Conservation (phyloP, 2,797 vertebrate genomes). For the Loriculus beryllinus region DNA sequence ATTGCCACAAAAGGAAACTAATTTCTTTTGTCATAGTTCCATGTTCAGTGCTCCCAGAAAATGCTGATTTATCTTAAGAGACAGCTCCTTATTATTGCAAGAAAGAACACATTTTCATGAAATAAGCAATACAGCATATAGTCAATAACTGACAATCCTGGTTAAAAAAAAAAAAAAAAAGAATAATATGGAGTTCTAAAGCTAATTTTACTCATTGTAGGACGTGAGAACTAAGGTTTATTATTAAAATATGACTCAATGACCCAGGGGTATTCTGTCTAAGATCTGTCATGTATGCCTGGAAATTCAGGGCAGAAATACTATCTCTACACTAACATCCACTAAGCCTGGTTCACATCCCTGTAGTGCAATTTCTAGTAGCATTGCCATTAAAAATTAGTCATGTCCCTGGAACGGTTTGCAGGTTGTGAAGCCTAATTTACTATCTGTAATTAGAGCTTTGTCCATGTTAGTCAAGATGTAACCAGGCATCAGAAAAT, state of each 20-base stretch:
- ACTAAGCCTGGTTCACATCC: background rate
- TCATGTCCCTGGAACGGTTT: conserved; percentile 15
- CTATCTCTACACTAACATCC: background rate
- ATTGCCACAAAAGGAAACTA: background rate
- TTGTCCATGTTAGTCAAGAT: background rate
- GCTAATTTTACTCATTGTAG: background rate
- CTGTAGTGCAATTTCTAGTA: conserved; percentile 7
- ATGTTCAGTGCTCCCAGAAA: background rate
- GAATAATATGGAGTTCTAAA: background rate
- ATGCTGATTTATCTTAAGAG: background rate
- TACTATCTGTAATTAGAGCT: conserved; percentile 47
- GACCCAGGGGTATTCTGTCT: background rate
- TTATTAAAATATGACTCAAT: conserved; percentile 26
- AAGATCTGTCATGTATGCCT: background rate
- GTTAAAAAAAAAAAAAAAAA: background rate
- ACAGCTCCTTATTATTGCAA: background rate
- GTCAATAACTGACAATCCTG: background rate
- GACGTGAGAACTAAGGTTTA: background rate
- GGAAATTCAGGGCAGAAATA: conserved; percentile 25
- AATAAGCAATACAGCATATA: background rate
- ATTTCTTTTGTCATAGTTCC: background rate
- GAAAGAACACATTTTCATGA: background rate
- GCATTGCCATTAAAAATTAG: conserved; percentile 6
- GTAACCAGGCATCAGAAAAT: background rate
- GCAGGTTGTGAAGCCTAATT: conserved; percentile 24